Base-by-base conservation (phyloP, 1,140 invertebrate species). In the Harlomillsia oculata region DNA sequence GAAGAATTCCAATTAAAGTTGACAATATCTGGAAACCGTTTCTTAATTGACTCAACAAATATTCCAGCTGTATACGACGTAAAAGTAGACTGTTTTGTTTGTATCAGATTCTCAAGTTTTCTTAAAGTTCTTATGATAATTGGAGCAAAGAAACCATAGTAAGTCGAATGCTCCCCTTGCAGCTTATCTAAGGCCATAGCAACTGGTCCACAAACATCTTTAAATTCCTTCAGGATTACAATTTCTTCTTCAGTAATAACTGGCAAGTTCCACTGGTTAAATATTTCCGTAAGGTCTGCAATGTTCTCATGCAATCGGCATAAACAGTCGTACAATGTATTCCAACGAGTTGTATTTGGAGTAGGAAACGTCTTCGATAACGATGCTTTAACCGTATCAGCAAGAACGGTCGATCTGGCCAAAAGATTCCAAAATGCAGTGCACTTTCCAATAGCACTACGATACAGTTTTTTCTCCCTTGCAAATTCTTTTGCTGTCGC, bases 281-380 rank as follows among this genome's bases (percentile, higher is more conserved):
- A 56, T 16, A 56, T 36, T 9, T 8, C 2, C 1, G 21, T 30
- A 2, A 56, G n/a, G 9, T 56, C 21, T 6, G 18, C 5, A 13
- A 23, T 43, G 3, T 6, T 5, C 48, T n/a, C 1, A 6, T 48
- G 26, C 9, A 56, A 25, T 2, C 2, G 6, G 2, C 4, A 16
- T n/a, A 56, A 14, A 9, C 30, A 32, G 29, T 56, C 53, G 18
- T 56, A 56, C 2, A 56, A 18, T 2, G 53, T 48, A 56, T 56
- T 56, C 53, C 53, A 56, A n/a, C 53, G 18, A 5, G 53, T 56
- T 2, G 5, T 5, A 29, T 20, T 23, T 37, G 53, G 53, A 9
- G 23, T 56, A 13, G 29, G n/a, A 2, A 56, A 21, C 28, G 2
- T 13, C 18, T 29, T 46, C 13, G 23, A 21, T 39, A 28, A 48